phyloP scores from a whole-genome alignment of 1,140 invertebrate genomes.

The Schlechtendalia chinensis region DNA sequence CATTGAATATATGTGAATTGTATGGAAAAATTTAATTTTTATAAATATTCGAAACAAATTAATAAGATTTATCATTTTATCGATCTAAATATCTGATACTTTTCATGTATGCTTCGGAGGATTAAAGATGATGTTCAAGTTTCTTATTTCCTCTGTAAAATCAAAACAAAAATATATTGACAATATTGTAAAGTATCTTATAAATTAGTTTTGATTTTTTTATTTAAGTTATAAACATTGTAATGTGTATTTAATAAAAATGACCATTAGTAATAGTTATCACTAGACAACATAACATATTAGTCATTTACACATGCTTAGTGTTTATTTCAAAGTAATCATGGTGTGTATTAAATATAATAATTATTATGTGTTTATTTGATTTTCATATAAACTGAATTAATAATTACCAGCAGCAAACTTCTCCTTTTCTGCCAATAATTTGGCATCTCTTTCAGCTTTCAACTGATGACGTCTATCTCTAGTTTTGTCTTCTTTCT shows the following conservation, averaged over 20 bases:
- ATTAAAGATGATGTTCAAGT: background rate
- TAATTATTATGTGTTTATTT: too few relatives aligned
- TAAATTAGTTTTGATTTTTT: too few relatives aligned
- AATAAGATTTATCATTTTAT: background rate
- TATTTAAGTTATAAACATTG: too few relatives aligned
- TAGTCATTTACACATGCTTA: too few relatives aligned
- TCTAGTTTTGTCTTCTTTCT: conserved; percentile 41
- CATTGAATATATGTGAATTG: background rate
- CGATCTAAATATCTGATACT: background rate
- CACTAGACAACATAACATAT: too few relatives aligned
- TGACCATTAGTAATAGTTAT: too few relatives aligned
- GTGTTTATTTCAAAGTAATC: too few relatives aligned
- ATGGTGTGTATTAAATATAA: too few relatives aligned
- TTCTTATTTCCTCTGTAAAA: background rate
- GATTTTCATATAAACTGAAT: background rate
- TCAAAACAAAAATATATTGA: background rate
- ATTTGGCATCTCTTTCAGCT: conserved; percentile 1
- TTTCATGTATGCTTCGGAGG: conserved; percentile 5
- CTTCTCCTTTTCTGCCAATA: conserved; percentile 18
- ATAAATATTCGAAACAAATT: background rate
- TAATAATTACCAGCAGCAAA: conserved; percentile 4
- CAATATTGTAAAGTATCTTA: too few relatives aligned
- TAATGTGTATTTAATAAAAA: too few relatives aligned
- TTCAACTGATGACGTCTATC: background rate
- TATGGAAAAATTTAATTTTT: background rate